Conservation (phyloP, 2,797 vertebrate species). For the Enteromius radiatus region DNA sequence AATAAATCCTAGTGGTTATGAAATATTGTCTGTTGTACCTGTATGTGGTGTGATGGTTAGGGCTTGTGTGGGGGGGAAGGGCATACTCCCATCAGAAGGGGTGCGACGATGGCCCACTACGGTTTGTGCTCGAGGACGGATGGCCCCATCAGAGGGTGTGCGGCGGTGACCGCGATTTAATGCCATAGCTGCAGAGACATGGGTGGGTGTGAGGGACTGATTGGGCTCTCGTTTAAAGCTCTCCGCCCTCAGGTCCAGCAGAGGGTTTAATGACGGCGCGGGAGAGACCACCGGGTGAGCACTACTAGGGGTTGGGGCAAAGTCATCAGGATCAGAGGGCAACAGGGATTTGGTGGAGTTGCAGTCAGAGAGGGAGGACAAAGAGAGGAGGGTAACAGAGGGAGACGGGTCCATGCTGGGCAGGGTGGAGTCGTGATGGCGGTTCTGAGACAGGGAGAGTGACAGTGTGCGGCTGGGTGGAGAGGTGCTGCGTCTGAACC, state of each 20-base stretch:
- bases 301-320: slow-evolving; percentile 62
- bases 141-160: slow-evolving; percentile 87
- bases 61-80: slow-evolving; percentile 72
- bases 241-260: slow-evolving; percentile 87
- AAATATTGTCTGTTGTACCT: slow-evolving; percentile 62
- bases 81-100: slow-evolving; percentile 83
- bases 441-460: slow-evolving; percentile 71
- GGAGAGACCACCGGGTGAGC: slow-evolving; percentile 57
- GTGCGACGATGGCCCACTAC: slow-evolving; percentile 78
- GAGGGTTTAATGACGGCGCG: slow-evolving; percentile 77
- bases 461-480: slow-evolving; percentile 78
- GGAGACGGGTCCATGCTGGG: slow-evolving; percentile 78
- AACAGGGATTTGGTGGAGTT: slow-evolving; percentile 91
- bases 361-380: slow-evolving; percentile 90
- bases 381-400: slow-evolving; percentile 85
- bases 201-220: slow-evolving; percentile 91
- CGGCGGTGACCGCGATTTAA: slow-evolving; percentile 83
- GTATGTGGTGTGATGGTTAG: slow-evolving; percentile 54
- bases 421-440: slow-evolving; percentile 73
- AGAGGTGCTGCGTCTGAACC: slow-evolving; percentile 76
- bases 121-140: slow-evolving; percentile 80
- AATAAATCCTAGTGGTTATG: neutral
- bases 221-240: slow-evolving; percentile 92
- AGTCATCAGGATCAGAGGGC: slow-evolving; percentile 86
- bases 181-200: slow-evolving; percentile 81